Evolutionary conservation across 1,140 invertebrate species (phyloP), one percentile per base, ranked within the genome.

Genomic region (Helicoverpa armigera): DNA sequence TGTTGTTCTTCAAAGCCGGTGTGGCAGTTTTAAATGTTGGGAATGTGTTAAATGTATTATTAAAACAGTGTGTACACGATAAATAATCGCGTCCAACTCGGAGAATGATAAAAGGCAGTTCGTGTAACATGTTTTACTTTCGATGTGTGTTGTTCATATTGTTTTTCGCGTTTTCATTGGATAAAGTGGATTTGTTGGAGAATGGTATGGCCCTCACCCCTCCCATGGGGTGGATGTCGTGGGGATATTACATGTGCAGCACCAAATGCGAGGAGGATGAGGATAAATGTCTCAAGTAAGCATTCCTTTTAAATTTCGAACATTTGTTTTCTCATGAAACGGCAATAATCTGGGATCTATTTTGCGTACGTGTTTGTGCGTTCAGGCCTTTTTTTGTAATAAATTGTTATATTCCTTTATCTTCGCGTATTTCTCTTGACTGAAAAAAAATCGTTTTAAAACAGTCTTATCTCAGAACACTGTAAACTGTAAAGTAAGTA

Each of bases 151-250:
- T 80, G 79, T 79, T 74, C 4, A 14, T 82, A 79, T 80, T 83
- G 13, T 65, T 84, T 74, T 80, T 79, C 16, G 35, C 43, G 23
- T 48, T 80, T 81, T 80, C 23, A 43, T 85, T 63, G 50, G 61
- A 82, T 69, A 67, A 83, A 53, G 91, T 90, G 51, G 73, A 82
- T 58, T 65, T 90, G 70, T 93, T 98, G 73, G 97, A 98, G 82
- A 98, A 98, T 96, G 98, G 98, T 16, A 91, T 98, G 82, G 98
- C 97, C 35, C 95, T 95, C 79, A 98, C 97, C 80, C 98, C 98
- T 18, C 97, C 97, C 2, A 97, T 98, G 97, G 97, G 97, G 4
- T 98, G 97, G 97, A 96, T 98, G 96, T 96, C 97, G 10, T 98
- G 97, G 97, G 96, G 97, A 70, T 95, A 97, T 83, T 98, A 96